Percentiles rank a stretch among this genome's conserved stretches.
These are phyloP conservation scores for Thera obeliscata DNA, from an alignment of 2,888 invertebrate species.

Conservation along the genomic window DNA sequence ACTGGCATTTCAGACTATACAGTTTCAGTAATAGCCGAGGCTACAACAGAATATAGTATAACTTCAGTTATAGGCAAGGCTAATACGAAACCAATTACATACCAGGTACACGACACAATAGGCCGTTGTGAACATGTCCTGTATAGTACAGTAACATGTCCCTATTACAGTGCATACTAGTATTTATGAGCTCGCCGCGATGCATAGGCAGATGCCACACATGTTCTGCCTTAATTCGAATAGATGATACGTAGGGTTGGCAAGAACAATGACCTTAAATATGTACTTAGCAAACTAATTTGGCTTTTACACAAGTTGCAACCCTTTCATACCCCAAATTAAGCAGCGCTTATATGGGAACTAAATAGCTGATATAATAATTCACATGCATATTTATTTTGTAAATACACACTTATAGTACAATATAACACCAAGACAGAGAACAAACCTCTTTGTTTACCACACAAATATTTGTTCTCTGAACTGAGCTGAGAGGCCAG, in stretches of 20 bases:
- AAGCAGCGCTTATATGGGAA: too few species aligned
- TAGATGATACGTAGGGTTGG: constrained; percentile 76
- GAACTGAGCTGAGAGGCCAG: too few species aligned
- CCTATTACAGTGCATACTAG: constrained; percentile 74
- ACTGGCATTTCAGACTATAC: constrained; percentile 16
- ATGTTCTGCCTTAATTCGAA: constrained; percentile 82
- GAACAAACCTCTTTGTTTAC: too few species aligned
- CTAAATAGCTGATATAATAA: too few species aligned
- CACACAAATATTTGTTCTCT: too few species aligned
- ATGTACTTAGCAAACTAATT: too few species aligned
- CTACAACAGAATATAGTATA: constrained; percentile 3
- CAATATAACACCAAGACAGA: too few species aligned
- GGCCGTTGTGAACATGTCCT: constrained; percentile 62
- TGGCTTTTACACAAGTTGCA: too few species aligned
- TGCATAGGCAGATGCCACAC: constrained; percentile 82
- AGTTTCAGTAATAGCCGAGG: constrained; percentile 34
- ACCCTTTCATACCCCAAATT: too few species aligned
- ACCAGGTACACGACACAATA: constrained; percentile 55
- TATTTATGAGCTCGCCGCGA: constrained; percentile 71
- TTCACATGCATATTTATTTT: too few species aligned
- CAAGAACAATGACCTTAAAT: constrained; percentile 15
- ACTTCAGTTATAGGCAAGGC: constrained; percentile 34
- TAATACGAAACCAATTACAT: constrained; percentile 47
- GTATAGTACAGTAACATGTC: constrained; percentile 61
- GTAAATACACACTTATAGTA: too few species aligned